These are phyloP conservation scores for Carassius gibelio DNA, from an alignment of 2,113 vertebrate genomes.

Conservation along the genomic window DNA sequence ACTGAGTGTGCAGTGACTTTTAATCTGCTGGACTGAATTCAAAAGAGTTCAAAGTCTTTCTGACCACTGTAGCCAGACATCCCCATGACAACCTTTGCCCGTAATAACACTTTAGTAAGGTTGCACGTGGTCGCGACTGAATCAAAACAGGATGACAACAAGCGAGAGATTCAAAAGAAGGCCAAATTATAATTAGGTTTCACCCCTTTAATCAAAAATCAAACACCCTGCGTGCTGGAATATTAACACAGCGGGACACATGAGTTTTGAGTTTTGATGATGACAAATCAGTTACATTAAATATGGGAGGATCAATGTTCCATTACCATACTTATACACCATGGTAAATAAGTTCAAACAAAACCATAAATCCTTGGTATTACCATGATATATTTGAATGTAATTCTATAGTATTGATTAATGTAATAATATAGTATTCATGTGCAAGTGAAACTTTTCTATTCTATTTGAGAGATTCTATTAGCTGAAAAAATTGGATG, in stretches of 20 bases:
- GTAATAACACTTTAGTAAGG: background rate
- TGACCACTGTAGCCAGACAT: constrained; percentile 1
- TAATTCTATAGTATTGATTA: too few relatives aligned
- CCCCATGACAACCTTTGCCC: background rate
- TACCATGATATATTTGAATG: too few relatives aligned
- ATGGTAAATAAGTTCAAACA: too few relatives aligned
- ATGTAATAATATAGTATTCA: too few relatives aligned
- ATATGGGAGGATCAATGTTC: background rate
- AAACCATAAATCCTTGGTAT: too few relatives aligned
- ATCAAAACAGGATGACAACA: constrained; percentile 14
- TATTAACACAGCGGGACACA: background rate
- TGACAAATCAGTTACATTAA: constrained; percentile 5
- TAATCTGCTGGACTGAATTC: constrained; percentile 10
- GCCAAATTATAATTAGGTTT: background rate
- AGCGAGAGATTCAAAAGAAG: background rate
- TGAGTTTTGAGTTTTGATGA: background rate
- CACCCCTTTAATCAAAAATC: background rate
- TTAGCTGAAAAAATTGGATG: background rate
- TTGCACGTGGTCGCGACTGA: background rate
- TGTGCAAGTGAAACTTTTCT: too few relatives aligned
- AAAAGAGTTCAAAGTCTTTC: constrained; percentile 9
- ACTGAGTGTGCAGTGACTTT: background rate
- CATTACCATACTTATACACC: background rate
- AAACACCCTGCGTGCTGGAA: background rate
- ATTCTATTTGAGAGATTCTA: background rate